Conservation (phyloP, 2,113 vertebrate genomes). For the Laterallus jamaicensis region DNA sequence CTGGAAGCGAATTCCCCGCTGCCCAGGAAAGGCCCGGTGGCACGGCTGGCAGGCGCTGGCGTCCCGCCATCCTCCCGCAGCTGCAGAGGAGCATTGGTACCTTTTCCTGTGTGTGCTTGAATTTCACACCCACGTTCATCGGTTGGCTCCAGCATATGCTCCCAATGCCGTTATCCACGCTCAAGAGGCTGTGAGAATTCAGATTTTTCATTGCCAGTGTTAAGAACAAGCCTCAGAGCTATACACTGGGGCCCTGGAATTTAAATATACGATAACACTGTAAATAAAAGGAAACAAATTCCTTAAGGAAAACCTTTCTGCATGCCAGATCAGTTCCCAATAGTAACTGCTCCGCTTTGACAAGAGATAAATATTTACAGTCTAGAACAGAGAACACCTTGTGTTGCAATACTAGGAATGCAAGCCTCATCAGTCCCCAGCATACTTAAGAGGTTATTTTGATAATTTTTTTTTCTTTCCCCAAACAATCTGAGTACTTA, state of each 20-base stretch:
- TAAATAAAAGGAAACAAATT: constrained; percentile 65
- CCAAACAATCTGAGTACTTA: neutral
- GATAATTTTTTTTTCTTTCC: neutral
- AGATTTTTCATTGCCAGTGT: neutral
- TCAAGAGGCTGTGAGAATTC: neutral
- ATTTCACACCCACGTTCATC: neutral
- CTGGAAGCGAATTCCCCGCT: neutral
- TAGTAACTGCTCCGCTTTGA: constrained; percentile 57
- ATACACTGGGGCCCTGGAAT: constrained; percentile 42
- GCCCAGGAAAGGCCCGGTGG: neutral
- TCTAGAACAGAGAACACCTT: constrained; percentile 66
- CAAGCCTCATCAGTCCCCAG: constrained; percentile 7
- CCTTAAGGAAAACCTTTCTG: constrained; percentile 45
- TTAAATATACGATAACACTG: constrained; percentile 37
- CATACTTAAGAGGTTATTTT: neutral
- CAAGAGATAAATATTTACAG: constrained; percentile 70
- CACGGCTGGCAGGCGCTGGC: neutral
- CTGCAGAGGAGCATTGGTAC: neutral
- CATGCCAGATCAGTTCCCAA: constrained; percentile 59
- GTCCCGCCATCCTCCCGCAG: neutral
- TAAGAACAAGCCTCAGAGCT: constrained; percentile 23
- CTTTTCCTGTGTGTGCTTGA: neutral
- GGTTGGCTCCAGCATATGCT: neutral
- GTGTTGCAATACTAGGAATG: constrained; percentile 41
- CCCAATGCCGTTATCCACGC: neutral